Base-by-base conservation (phyloP, 2,888 invertebrate genomes). In the Cheilosia pagana region DNA sequence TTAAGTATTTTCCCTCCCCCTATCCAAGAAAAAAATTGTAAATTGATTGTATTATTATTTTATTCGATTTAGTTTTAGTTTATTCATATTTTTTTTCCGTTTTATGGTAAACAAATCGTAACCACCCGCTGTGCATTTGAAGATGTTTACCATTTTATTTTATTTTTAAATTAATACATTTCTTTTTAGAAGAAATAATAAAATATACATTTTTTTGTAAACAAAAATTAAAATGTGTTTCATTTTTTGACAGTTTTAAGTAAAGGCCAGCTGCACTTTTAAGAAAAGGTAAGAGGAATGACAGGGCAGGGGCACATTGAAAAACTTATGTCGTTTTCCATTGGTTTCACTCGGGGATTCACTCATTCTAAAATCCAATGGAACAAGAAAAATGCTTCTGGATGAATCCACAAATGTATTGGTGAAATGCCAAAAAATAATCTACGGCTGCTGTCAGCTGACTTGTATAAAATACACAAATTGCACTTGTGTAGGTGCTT, bases 1-100 rank as follows among this genome's bases (percentile, higher is more conserved):
- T 75, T 85, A 65, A 85, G 75, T 75, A 75, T 76, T 85, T 75
- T 31, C 63, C 19, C 41, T 21, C n/a, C 41, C 35, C n/a, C 60
- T 62, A 70, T 65, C 79, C 31, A 52, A 41, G 48, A 53, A 39
- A 71, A 55, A 67, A 43, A 39, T 68, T 83, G 81, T 81, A 85
- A 74, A 81, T 85, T 81, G 43, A 71, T 75, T 85, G 81, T 85
- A 81, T 79, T 83, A 83, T 85, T 83, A 21, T 50, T 60, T 79
- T 50, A 50, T 79, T 48, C 48, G 45, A 16, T 62, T 50, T 75
- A 81, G 75, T 48, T 63, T 63, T 48, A 81, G 35, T 63, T 45
- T 21, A 74, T 45, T 70, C 41, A n/a, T 81, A 43, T 72, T 41
- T 67, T 53, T 52, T 76, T 21, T 39, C 65, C 25, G 43, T 62